Evolutionary conservation across 2,113 vertebrate species (phyloP).

Genomic region (Actenoides hombroni): DNA sequence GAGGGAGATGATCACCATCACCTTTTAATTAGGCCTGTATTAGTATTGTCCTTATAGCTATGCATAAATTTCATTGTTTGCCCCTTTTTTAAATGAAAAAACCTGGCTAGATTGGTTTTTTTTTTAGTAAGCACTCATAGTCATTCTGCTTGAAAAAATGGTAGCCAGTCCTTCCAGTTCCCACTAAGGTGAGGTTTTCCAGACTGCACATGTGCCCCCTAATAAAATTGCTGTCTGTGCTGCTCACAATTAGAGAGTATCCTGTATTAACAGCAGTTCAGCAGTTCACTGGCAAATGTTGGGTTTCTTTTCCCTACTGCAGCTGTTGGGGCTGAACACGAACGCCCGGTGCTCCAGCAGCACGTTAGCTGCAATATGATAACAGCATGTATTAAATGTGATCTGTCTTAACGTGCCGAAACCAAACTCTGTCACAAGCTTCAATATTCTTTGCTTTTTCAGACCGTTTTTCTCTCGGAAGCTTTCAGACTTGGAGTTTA

Average conservation of each 20-base stretch:
- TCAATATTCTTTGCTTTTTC: not conserved
- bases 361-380: not conserved
- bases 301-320: not conserved
- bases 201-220: not conserved
- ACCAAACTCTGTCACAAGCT: fast-evolving
- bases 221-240: not conserved
- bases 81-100: not conserved
- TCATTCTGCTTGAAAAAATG: not conserved
- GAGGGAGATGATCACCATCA: not conserved
- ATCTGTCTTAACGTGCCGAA: not conserved
- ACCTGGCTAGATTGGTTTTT: not conserved
- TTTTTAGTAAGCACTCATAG: not conserved
- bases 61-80: not conserved
- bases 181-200: not conserved
- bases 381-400: not conserved
- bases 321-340: not conserved
- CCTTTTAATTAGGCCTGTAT: not conserved
- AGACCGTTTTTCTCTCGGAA: not conserved
- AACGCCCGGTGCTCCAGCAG: not conserved
- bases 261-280: not conserved
- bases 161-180: not conserved
- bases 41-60: not conserved
- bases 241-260: not conserved
- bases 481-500: not conserved
- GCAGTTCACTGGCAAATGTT: not conserved